Percentiles rank a stretch among this genome's conserved stretches.
Evolutionary conservation across 2,113 vertebrate species (phyloP).

Genomic region (Myodes glareolus): DNA sequence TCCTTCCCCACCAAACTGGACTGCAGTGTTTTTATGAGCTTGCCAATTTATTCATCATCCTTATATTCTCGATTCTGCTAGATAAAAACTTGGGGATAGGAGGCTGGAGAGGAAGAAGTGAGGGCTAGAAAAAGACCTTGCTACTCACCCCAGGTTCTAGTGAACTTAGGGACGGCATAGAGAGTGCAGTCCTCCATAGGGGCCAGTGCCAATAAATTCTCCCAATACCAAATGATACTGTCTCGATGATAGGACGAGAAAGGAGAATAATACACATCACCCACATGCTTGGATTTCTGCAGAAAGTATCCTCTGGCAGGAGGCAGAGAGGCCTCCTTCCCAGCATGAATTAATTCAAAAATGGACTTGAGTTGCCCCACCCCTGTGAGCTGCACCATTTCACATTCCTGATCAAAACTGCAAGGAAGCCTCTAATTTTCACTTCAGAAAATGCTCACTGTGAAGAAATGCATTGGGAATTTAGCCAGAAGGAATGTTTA

Average conservation of each 20-base stretch:
- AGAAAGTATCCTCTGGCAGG: conserved; percentile 37
- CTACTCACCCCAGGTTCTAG: neutral
- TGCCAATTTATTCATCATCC: neutral
- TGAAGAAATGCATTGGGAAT: conserved; percentile 80
- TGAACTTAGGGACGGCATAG: conserved; percentile 9
- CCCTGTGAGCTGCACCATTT: conserved; percentile 65
- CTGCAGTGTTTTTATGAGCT: neutral
- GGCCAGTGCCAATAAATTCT: conserved; percentile 39
- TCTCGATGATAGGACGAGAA: conserved; percentile 32
- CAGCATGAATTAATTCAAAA: conserved; percentile 76
- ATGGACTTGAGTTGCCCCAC: conserved; percentile 62
- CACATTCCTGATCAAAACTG: conserved; percentile 72
- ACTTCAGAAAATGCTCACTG: conserved; percentile 79
- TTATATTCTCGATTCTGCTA: conserved; percentile 13
- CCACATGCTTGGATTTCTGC: neutral
- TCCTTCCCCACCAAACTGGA: neutral
- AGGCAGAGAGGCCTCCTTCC: neutral
- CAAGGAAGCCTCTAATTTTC: conserved; percentile 79
- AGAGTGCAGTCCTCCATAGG: conserved; percentile 5
- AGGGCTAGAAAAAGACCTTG: neutral
- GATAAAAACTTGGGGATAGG: neutral
- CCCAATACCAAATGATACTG: conserved; percentile 40
- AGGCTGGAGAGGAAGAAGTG: neutral
- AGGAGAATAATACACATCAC: conserved; percentile 32
- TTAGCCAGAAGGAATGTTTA: conserved; percentile 80